These are phyloP conservation scores for Drosophila equinoxialis DNA, from an alignment of 1,140 invertebrate genomes.

Conservation along the genomic window DNA sequence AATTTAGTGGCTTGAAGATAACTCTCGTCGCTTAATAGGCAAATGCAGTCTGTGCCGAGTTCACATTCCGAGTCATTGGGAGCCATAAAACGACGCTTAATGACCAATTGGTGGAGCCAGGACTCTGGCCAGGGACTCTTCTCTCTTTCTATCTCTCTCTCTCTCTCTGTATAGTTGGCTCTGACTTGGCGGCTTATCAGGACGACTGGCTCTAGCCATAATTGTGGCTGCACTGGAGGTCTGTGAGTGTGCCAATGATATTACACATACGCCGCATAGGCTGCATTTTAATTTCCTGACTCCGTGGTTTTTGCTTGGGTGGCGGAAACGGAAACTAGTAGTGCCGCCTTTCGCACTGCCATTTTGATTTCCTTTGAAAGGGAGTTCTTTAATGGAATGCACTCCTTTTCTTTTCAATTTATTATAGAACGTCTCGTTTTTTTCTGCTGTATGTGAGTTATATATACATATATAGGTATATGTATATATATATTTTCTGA, in stretches of 20 bases:
- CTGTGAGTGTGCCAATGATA: slow-evolving; percentile 65
- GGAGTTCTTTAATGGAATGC: not conserved
- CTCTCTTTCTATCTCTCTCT: too few relatives aligned
- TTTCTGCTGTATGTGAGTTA: not conserved
- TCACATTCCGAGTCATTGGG: not conserved
- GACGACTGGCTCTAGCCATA: slow-evolving; percentile 29
- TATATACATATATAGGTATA: too few relatives aligned
- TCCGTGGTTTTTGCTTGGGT: not conserved
- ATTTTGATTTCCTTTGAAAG: slow-evolving; percentile 3
- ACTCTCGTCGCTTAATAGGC: slow-evolving; percentile 71
- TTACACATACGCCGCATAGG: slow-evolving; percentile 73
- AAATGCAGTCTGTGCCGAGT: slow-evolving; percentile 26
- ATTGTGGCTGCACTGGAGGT: slow-evolving; percentile 17
- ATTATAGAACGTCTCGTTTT: not conserved
- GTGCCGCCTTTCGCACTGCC: slow-evolving; percentile 39
- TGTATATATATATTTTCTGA: slow-evolving; percentile 52
- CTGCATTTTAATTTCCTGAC: slow-evolving; percentile 56
- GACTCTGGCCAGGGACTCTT: slow-evolving; percentile 24
- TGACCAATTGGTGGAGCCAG: slow-evolving; percentile 45
- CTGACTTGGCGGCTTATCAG: slow-evolving; percentile 42
- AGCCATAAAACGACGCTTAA: slow-evolving; percentile 71
- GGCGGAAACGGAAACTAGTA: slow-evolving; percentile 35
- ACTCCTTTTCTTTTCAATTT: slow-evolving; percentile 9
- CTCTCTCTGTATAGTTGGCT: not conserved
- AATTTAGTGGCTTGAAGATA: slow-evolving; percentile 80